phyloP scores from a whole-genome alignment of 2,888 invertebrate species.

The Melinaea menophilus region DNA sequence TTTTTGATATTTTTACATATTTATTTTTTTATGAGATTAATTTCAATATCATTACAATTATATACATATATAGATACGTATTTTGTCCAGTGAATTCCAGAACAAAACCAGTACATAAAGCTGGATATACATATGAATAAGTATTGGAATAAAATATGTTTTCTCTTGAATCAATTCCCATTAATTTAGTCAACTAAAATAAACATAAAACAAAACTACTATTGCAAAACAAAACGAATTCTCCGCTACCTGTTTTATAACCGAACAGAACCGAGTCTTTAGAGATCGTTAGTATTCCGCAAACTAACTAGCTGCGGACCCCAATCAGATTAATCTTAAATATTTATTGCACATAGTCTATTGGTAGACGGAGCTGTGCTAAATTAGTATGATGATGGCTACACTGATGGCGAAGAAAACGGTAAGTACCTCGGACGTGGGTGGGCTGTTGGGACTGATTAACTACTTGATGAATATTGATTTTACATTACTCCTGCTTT shows the following conservation, averaged over 20 bases:
- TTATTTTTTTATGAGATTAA: no score
- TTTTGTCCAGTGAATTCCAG: not conserved
- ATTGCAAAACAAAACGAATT: conserved; percentile 38
- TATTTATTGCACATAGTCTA: conserved; percentile 75
- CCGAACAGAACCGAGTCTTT: conserved; percentile 42
- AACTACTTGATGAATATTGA: conserved; percentile 71
- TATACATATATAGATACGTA: not conserved
- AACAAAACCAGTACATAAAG: not conserved
- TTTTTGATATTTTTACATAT: no score
- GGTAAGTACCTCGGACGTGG: conserved; percentile 65
- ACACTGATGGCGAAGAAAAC: conserved; percentile 71
- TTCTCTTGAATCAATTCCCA: conserved; percentile 22
- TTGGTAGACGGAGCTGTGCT: conserved; percentile 61
- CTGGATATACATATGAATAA: conserved; percentile 9
- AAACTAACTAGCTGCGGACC: conserved; percentile 53
- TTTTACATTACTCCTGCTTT: conserved; percentile 26
- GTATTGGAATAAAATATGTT: conserved; percentile 18
- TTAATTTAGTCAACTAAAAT: conserved; percentile 31
- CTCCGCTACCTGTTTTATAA: conserved; percentile 36
- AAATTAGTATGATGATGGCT: conserved; percentile 75
- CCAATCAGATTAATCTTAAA: conserved; percentile 77
- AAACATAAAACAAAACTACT: conserved; percentile 31
- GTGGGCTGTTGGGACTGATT: conserved; percentile 68
- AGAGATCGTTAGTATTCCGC: conserved; percentile 65
- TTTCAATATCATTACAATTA: no score